Base-by-base conservation (phyloP, 2,888 invertebrate species). In the Litoditis marina region DNA sequence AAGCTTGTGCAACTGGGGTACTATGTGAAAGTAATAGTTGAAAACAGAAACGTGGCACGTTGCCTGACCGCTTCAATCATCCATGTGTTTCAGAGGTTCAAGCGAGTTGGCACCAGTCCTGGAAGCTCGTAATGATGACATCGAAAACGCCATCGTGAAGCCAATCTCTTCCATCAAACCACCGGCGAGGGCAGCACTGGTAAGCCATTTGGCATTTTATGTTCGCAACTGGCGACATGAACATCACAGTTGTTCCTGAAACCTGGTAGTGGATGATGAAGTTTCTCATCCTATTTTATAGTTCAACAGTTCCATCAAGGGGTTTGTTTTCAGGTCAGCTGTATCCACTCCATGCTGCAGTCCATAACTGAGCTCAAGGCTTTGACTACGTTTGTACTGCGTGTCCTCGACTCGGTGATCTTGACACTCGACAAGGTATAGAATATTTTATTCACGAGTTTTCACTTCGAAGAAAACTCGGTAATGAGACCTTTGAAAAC, bases 381-480 rank as follows among this genome's bases (percentile, higher is more conserved):
- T 44, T 50, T 77, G 28, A 63, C 55, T 11, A 55, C 67, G 16
- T 72, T 79, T 47, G 55, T 58, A 44, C 61, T 65, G 30, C 66
- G 63, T 16, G 63, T 68, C 16, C 61, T 73, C 36, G 65, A 66
- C 39, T 73, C 76, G 58, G 68, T 79, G 34, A 65, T 80, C n/a
- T 63, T 70, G 34, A 63, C 67, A 16, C 65, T 80, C 32, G 78
- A 80, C 66, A 78, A 76, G 63, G 66, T 62, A 30, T 1, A 13
- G 30, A 34, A 27, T 32, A n/a, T n/a, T n/a, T n/a, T n/a, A n/a
- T n/a, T n/a, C n/a, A n/a, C n/a, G n/a, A n/a, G n/a, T n/a, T n/a
- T n/a, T n/a, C n/a, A n/a, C n/a, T n/a, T n/a, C n/a, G n/a, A n/a
- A n/a, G n/a, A n/a, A n/a, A n/a, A n/a, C n/a, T n/a, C n/a, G n/a